These are phyloP conservation scores for Notocelia uddmanniana DNA, from an alignment of 2,888 invertebrate genomes.

Conservation along the genomic window DNA sequence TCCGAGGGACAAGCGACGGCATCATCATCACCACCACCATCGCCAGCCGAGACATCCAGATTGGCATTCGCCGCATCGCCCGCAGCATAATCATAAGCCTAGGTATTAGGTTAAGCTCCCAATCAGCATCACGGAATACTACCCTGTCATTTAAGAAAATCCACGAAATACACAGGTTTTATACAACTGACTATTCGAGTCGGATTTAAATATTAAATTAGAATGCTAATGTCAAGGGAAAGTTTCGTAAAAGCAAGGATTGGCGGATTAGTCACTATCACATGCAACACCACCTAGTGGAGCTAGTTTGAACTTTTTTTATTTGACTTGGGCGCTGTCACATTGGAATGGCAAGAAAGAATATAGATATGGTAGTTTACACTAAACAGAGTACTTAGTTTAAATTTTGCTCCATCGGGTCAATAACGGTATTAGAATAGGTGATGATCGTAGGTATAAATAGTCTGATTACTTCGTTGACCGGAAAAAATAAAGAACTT, in stretches of 20 bases:
- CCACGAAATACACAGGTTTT: not conserved
- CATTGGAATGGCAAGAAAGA: not conserved
- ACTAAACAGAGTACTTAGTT: not conserved
- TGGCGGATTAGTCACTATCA: not conserved
- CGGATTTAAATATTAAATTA: not conserved
- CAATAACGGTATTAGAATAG: slow-evolving; percentile 1
- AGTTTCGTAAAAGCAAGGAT: not conserved
- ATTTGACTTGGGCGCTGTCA: too few relatives aligned
- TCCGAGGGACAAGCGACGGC: slow-evolving; percentile 87
- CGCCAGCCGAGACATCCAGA: slow-evolving; percentile 87
- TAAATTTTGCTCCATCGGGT: slow-evolving; percentile 2
- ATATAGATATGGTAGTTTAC: not conserved
- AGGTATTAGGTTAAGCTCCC: slow-evolving; percentile 65
- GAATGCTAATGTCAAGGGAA: not conserved
- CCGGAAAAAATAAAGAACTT: not conserved
- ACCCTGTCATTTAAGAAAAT: not conserved
- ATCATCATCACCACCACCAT: slow-evolving; percentile 92
- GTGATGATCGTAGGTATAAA: not conserved
- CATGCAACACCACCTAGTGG: too few relatives aligned
- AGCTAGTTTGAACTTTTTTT: too few relatives aligned
- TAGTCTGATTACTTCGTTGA: not conserved
- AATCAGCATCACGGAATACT: too few relatives aligned
- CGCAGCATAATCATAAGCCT: slow-evolving; percentile 84
- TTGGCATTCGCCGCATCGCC: slow-evolving; percentile 84
- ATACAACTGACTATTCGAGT: not conserved